Percentiles rank a stretch among this genome's conserved stretches.
Evolutionary conservation across 2,888 invertebrate genomes (phyloP).

Genomic region (Hyposoter dolosus): DNA sequence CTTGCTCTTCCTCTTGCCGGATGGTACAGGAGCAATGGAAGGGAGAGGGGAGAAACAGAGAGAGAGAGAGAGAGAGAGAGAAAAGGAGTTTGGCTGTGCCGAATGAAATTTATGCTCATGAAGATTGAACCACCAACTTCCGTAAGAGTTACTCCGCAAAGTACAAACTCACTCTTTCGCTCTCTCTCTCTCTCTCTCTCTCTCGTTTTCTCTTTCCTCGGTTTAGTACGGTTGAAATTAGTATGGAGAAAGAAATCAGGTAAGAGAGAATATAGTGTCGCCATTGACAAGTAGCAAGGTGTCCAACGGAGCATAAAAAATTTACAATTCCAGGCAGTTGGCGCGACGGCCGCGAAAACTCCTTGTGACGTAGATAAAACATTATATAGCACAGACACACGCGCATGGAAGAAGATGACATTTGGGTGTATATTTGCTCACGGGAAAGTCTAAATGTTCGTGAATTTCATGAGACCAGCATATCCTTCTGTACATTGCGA

Average conservation of each 20-base stretch:
- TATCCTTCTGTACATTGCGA: neutral
- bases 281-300: conserved; percentile 3
- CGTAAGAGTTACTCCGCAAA: conserved; percentile 24
- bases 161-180: conserved; percentile 9
- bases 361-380: neutral
- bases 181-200: too few relatives aligned
- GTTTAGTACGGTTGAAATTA: neutral
- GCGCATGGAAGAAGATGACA: neutral
- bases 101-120: conserved; percentile 61
- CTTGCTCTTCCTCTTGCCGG: conserved; percentile 7
- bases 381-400: neutral
- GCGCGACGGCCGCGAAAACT: neutral
- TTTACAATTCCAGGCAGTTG: neutral
- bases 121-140: conserved; percentile 62
- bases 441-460: neutral
- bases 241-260: neutral
- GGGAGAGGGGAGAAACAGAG: neutral
- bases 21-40: neutral
- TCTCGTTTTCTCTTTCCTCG: neutral
- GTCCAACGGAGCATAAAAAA: conserved; percentile 15
- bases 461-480: neutral
- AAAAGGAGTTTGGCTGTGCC: neutral
- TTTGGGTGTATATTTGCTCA: neutral
- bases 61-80: neutral
- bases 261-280: neutral